A percentile compares a stretch with the other conserved stretches of the same genome.
phyloP scores from a whole-genome alignment of 2,113 vertebrate genomes.

The Tenrec ecaudatus region DNA sequence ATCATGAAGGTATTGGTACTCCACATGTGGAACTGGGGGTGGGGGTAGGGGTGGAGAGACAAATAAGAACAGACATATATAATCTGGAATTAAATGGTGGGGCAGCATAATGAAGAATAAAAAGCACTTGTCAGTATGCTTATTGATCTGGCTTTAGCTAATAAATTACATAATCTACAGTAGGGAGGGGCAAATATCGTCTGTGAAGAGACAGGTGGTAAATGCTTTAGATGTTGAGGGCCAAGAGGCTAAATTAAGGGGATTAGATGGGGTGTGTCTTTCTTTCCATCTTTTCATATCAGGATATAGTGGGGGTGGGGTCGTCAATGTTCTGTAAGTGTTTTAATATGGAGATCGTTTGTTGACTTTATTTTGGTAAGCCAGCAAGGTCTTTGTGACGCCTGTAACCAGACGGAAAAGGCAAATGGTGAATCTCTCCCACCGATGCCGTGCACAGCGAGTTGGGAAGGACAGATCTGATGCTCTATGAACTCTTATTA shows the following conservation, averaged over 20 bases:
- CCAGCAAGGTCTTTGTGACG: conserved; percentile 32
- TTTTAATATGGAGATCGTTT: not conserved
- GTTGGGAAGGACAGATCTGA: conserved; percentile 6
- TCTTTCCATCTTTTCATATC: conserved; percentile 54
- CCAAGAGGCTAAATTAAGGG: not conserved
- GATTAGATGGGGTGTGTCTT: not conserved
- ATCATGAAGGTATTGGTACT: not conserved
- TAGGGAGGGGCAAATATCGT: too few relatives aligned
- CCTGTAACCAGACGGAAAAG: not conserved
- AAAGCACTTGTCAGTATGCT: not conserved
- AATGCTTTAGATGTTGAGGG: not conserved
- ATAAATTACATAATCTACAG: not conserved
- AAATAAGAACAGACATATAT: not conserved
- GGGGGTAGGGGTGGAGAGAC: not conserved
- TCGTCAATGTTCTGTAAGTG: conserved; percentile 14
- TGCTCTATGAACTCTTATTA: conserved; percentile 39
- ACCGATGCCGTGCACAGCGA: conserved; percentile 50
- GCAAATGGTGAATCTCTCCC: conserved; percentile 42
- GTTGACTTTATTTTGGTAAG: conserved; percentile 69
- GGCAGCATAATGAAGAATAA: not conserved
- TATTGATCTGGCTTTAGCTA: not conserved
- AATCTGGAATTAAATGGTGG: not conserved
- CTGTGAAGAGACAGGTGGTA: too few relatives aligned
- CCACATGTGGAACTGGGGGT: too few relatives aligned
- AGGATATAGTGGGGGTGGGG: not conserved